Base-by-base conservation (phyloP, 2,888 invertebrate species). In the Rhynchonema sp. region DNA sequence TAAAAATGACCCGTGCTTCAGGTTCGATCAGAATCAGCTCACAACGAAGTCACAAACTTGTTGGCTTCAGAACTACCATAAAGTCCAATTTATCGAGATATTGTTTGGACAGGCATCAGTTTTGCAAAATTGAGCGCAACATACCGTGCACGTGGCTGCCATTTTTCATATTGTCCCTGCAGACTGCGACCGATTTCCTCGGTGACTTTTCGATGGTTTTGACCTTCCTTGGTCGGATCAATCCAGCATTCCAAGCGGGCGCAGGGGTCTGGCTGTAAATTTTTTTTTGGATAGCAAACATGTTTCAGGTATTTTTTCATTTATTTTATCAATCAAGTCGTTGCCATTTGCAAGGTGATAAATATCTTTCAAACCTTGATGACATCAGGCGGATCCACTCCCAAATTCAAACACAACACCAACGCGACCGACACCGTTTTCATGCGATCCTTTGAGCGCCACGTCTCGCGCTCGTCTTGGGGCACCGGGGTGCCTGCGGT, bases 311-410 rank as follows among this genome's bases (percentile, higher is more conserved):
- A n/a, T n/a, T n/a, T n/a, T n/a, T n/a, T n/a, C n/a, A n/a, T n/a
- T n/a, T n/a, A n/a, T n/a, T n/a, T n/a, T n/a, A n/a, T n/a, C 9
- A 38, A 38, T 38, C 20, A 38, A 9, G 38, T 38, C 9, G 13
- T 38, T 38, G 20, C 20, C 38, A 38, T 38, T 38, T 38, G 9
- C 38, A 38, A 20, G 38, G 38, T 38, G 38, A 20, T 38, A 20
- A 38, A 57, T 22, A 30, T 17, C 9, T 22, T 13, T 6, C 59
- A 17, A n/a, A 59, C 91, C 77, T 96, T 96, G 46, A 92, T 85
- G 60, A 96, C 83, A 75, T 98, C 98, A 0, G 98, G 98, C 1
- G 98, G 98, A 76, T 99, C 98, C 26, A 98, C 94, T n/a, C 96
- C 96, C 60, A 98, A 87, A 77, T 99, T 98, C 52, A 98, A 80